phyloP scores from a whole-genome alignment of 2,888 invertebrate species.

The Drosophila nigricruria region DNA sequence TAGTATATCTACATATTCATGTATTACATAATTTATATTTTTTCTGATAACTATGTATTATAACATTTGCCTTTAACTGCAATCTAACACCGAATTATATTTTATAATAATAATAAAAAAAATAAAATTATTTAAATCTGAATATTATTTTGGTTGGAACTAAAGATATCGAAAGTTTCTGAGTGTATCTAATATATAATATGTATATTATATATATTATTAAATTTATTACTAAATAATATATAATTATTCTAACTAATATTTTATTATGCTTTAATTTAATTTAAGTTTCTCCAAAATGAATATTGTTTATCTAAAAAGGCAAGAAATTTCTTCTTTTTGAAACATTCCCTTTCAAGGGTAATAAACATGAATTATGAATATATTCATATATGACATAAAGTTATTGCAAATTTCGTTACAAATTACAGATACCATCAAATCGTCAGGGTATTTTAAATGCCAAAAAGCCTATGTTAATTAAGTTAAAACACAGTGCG shows the following conservation, averaged over 20 bases:
- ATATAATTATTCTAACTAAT: too few species aligned
- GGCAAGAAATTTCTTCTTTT: too few species aligned
- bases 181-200: neutral
- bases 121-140: neutral
- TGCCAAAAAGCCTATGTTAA: slow-evolving; percentile 14
- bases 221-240: too few species aligned
- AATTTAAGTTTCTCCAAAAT: too few species aligned
- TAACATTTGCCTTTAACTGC: neutral
- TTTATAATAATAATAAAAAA: neutral
- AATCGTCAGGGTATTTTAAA: neutral
- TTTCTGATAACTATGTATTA: neutral
- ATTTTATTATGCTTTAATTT: too few species aligned
- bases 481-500: slow-evolving; percentile 17
- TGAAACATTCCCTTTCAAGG: too few species aligned
- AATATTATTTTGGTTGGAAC: neutral
- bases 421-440: neutral
- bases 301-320: too few species aligned
- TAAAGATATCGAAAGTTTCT: neutral
- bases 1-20: neutral
- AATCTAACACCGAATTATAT: neutral
- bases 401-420: neutral
- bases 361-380: too few species aligned
- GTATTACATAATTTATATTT: neutral
- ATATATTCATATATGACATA: too few species aligned
- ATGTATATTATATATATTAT: too few species aligned